Evolutionary conservation across 1,140 invertebrate genomes (phyloP), one percentile per base, ranked within the genome.

Genomic region (Heliothis subflexa): DNA sequence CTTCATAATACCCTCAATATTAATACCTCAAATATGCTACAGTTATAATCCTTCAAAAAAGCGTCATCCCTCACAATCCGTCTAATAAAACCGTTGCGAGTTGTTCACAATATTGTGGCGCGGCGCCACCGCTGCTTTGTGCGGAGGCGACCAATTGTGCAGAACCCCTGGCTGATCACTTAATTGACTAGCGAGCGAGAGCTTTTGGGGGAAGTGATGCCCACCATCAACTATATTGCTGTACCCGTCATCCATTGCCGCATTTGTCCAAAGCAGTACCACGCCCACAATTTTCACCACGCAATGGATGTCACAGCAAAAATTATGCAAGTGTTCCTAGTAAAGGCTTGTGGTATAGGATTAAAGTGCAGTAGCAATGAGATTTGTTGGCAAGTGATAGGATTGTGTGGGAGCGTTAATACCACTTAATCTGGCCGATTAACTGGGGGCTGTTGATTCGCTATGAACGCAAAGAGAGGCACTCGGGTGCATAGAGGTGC

Each of bases 121-220:
- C 81, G 86, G 84, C 85, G 85, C 82, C 85, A 85, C 82, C 74
- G 85, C 81, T 81, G 88, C 87, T 81, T 94, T 94, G 90, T 94
- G 88, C 84, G 80, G 83, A 94, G 90, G 92, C 92, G 92, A 89
- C 91, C 92, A 90, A 92, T 93, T 93, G 92, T 87, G 86, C 85
- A 83, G 83, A 86, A 91, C 92, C 91, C 91, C 92, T 92, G 91
- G 81, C 86, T 93, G 92, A 94, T 92, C 88, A 91, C 90, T 92
- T 94, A 94, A 94, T 94, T 94, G 92, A 94, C 90, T 92, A 89
- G 83, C 78, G 84, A 88, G 87, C 85, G 89, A 90, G 85, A 86
- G 86, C 82, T 91, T 91, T 89, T 88, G 80, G 86, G 85, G 79
- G 82, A 78, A 72, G 78, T 72, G 61, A 68, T 52, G 80, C 33